Conservation (phyloP, 2,888 invertebrate species). For the Epirrhoe tristata region DNA sequence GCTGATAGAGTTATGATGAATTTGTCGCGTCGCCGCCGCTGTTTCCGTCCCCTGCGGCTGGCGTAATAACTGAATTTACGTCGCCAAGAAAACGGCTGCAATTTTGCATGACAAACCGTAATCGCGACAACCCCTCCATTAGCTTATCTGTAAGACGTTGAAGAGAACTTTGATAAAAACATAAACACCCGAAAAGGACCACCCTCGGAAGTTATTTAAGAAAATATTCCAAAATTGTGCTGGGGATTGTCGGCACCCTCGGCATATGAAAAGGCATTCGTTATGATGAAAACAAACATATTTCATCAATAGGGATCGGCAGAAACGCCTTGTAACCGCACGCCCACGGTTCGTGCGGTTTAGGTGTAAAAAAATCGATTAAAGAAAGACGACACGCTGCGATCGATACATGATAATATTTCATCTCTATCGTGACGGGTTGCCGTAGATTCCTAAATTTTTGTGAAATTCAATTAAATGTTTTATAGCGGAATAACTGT, state of each 20-base stretch:
- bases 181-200: constrained; percentile 60
- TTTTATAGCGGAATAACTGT: constrained; percentile 74
- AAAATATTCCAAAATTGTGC: constrained; percentile 68
- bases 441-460: constrained; percentile 73
- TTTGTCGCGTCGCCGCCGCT: constrained; percentile 50
- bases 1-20: constrained; percentile 54
- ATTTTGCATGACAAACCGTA: constrained; percentile 71
- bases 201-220: constrained; percentile 75
- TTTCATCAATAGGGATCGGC: constrained; percentile 76
- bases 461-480: constrained; percentile 81
- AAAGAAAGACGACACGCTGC: constrained; percentile 82
- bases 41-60: constrained; percentile 45
- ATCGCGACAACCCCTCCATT: constrained; percentile 53
- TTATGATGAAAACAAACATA: constrained; percentile 81
- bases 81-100: constrained; percentile 55
- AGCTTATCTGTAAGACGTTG: constrained; percentile 41
- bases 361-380: constrained; percentile 86
- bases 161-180: constrained; percentile 43
- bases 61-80: constrained; percentile 53
- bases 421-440: constrained; percentile 75
- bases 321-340: constrained; percentile 80
- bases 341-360: constrained; percentile 81
- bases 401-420: constrained; percentile 83
- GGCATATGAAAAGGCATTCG: constrained; percentile 69
- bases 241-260: constrained; percentile 60